Evolutionary conservation across 2,113 vertebrate species (phyloP), one percentile per base, ranked within the genome.

Genomic region (Malurus elegans): DNA sequence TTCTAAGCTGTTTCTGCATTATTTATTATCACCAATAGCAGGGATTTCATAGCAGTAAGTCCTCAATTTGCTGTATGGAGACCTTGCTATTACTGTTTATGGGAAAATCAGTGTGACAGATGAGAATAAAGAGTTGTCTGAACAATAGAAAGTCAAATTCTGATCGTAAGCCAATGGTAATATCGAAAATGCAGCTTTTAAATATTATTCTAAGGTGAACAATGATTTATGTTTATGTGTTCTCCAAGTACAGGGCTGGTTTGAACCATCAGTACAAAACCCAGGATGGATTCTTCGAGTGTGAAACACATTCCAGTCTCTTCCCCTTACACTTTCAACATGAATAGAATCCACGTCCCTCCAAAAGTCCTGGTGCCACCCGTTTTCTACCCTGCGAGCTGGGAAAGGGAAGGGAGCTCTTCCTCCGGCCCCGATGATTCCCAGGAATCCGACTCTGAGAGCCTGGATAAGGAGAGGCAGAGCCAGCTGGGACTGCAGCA

Each of bases 391-490:
- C 90, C 93, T 57, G 47, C 53, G 4, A 86, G 74, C 5, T 67
- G 95, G 88, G 80, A 94, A 40, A 60, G 31, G 17, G 31, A 81
- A 23, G 47, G 66, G 80, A 70, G 91, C 20, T 79, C 70, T n/a
- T 13, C 44, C 42, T 70, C 72, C 31, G 86, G 88, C 13, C 93
- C 81, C 12, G 96, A 92, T 32, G 97, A 98, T 65, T 98, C 97
- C 38, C 93, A 96, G 47, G 98, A 98, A 36, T 98, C 97, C 0
- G 97, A 98, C 64, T 97, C 97, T 0, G 97, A 98, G 91, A 97
- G 97, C 60, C 83, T 98, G 45, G 79, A 54, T 28, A 97, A 92
- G 79, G 98, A 98, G 70, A 96, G 48, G 25, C 84, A 38, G 13
- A 72, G 90, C 62, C 97, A 96, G 69, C 58, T 91, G 24, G 83